phyloP scores from a whole-genome alignment of 2,113 vertebrate genomes.

The Oreotrochilus melanogaster region DNA sequence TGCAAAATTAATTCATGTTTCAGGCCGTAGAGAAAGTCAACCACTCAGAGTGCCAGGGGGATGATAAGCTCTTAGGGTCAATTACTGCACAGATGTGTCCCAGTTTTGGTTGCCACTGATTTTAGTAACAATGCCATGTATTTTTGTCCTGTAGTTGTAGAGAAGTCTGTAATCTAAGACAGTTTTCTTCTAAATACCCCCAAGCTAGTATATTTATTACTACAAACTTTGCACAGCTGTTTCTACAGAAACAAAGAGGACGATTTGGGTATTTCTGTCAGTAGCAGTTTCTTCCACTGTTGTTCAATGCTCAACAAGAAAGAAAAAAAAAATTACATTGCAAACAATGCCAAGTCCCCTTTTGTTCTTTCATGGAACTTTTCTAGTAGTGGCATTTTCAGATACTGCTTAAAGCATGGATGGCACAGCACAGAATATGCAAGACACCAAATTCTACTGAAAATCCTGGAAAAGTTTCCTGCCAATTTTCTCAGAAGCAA shows the following conservation, averaged over 20 bases:
- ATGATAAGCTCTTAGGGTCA: slow-evolving; percentile 33
- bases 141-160: neutral
- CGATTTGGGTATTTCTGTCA: neutral
- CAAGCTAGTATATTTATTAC: neutral
- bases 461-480: neutral
- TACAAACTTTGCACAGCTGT: neutral
- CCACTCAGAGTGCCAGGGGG: neutral
- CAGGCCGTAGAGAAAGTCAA: neutral
- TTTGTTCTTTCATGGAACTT: neutral
- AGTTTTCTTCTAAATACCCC: neutral
- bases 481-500: neutral
- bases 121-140: neutral
- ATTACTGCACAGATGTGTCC: slow-evolving; percentile 29
- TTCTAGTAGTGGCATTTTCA: neutral
- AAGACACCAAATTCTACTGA: neutral
- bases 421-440: neutral
- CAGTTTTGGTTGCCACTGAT: neutral
- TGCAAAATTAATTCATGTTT: slow-evolving; percentile 49
- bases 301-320: neutral
- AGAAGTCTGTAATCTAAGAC: neutral
- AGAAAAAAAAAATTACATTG: neutral
- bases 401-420: neutral
- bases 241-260: slow-evolving; percentile 15
- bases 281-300: neutral
- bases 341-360: neutral